Base-by-base conservation (phyloP, 2,888 invertebrate genomes). In the Archips xylosteana region DNA sequence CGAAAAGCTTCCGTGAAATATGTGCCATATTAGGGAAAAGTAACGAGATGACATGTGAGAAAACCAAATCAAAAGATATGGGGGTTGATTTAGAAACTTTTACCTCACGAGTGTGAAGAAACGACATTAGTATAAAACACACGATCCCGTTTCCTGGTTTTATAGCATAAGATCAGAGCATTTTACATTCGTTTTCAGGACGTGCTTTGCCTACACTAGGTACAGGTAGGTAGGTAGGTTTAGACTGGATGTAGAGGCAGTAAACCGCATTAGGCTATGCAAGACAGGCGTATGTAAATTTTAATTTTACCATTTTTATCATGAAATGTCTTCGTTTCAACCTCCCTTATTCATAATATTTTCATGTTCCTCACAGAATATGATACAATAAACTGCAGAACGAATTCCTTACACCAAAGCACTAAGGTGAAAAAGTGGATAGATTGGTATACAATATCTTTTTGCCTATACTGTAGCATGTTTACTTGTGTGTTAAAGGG, bases 131-230 rank as follows among this genome's bases (percentile, higher is more conserved):
- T 36, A 47, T 36, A 15, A 65, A 49, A 63, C 32, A 47, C 45
- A 32, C 63, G 63, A 63, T 32, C n/a, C 32, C 47, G 63, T 32
- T 36, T 65, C 36, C 36, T 10, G n/a, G 42, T 67, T 57, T 67
- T 67, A 67, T 32, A 57, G 42, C 42, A 23, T 13, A 4, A 67
- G 66, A 54, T 67, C 57, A 42, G 32, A 12, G 13, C 3, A 57
- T 57, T 57, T 67, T 51, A 65, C 39, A 67, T 67, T 45, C 66
- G 12, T 42, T 67, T 54, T 67, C 23, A 67, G 42, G 13, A 67
- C 65, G 47, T 34, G 57, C 42, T 13, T 45, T 13, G 57, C 36
- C 2, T 39, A 32, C 15, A 54, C 23, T 42, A 39, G 32, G 13
- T 6, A 23, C 23, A 15, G n/a, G n/a, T n/a, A n/a, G n/a, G n/a